phyloP scores from a whole-genome alignment of 2,888 invertebrate genomes.

The Agrenia bidenticulata region DNA sequence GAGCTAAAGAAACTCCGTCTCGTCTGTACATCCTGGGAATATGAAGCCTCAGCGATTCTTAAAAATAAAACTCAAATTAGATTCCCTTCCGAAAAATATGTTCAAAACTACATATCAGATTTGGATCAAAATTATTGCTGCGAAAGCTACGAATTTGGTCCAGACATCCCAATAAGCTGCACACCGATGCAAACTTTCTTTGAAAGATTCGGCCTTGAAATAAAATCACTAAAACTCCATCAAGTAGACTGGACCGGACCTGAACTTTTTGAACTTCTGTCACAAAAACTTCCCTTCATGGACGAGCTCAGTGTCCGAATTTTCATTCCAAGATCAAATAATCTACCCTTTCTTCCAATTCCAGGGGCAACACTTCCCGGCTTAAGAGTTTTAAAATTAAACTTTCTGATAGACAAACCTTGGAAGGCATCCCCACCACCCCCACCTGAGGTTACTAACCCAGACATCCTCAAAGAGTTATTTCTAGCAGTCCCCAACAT shows the following conservation, averaged over 20 bases:
- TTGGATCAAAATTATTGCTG: slow-evolving; percentile 32
- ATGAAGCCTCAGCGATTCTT: slow-evolving; percentile 32
- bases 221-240: slow-evolving; percentile 39
- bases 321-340: slow-evolving; percentile 27
- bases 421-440: slow-evolving; percentile 32
- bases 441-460: slow-evolving; percentile 32
- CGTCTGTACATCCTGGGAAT: slow-evolving; percentile 39
- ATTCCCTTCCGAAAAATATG: slow-evolving; percentile 17
- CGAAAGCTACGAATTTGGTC: slow-evolving; percentile 36
- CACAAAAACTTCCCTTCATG: slow-evolving; percentile 23
- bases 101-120: slow-evolving; percentile 23
- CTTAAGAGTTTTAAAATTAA: slow-evolving; percentile 31
- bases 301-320: slow-evolving; percentile 40
- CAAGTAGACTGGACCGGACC: slow-evolving; percentile 32
- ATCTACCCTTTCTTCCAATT: background rate
- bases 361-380: background rate
- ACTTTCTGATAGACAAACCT: slow-evolving; percentile 36
- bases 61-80: slow-evolving; percentile 34
- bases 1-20: slow-evolving; percentile 33
- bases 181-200: slow-evolving; percentile 26
- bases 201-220: slow-evolving; percentile 19
- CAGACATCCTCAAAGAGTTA: slow-evolving; percentile 33
- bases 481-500: slow-evolving; percentile 39
- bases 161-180: slow-evolving; percentile 23
- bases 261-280: slow-evolving; percentile 31